These are phyloP conservation scores for Solenodon paradoxus DNA, from an alignment of 2,113 vertebrate genomes.

Conservation along the genomic window DNA sequence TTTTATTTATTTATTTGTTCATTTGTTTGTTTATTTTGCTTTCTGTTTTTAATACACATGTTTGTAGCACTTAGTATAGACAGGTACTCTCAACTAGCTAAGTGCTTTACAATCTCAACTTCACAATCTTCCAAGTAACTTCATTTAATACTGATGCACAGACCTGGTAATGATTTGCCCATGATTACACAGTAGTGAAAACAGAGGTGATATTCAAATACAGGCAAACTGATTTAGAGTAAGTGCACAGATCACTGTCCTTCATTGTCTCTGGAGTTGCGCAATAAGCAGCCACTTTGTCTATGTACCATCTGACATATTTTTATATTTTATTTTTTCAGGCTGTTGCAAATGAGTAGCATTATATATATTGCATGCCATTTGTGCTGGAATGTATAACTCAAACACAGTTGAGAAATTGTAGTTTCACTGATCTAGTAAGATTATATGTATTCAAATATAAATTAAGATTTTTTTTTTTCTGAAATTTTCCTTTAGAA, in stretches of 20 bases:
- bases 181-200: background rate
- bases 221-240: background rate
- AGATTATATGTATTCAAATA: background rate
- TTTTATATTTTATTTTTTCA: background rate
- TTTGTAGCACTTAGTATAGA: background rate
- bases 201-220: background rate
- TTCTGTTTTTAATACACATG: background rate
- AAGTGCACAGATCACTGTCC: fast-evolving
- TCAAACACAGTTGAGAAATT: background rate
- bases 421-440: background rate
- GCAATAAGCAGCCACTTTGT: background rate
- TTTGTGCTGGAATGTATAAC: background rate
- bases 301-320: background rate
- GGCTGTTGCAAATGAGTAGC: background rate
- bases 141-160: background rate
- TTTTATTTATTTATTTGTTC: background rate
- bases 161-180: background rate
- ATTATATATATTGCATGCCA: background rate
- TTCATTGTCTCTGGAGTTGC: background rate
- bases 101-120: background rate
- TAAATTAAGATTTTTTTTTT: background rate
- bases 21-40: no score
- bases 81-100: background rate
- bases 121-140: background rate
- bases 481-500: background rate